A percentile compares a stretch with the other conserved stretches of the same genome.
Conservation (phyloP, 2,888 invertebrate species). For the Spodoptera picta region DNA sequence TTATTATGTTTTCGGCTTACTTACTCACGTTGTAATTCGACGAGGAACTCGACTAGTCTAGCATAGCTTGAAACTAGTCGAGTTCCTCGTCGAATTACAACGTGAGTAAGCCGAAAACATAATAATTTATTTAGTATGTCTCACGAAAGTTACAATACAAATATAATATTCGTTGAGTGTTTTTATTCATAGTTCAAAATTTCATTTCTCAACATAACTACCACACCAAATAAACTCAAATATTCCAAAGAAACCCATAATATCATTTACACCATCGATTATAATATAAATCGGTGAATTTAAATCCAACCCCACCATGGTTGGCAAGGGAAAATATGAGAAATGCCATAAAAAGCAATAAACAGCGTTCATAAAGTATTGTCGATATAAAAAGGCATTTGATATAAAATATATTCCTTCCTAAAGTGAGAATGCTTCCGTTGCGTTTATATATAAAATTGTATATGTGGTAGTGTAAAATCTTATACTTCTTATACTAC, state of each 20-base stretch:
- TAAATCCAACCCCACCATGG: constrained; percentile 73
- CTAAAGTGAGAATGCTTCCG: constrained; percentile 59
- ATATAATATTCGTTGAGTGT: too few species aligned
- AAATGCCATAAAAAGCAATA: constrained; percentile 82
- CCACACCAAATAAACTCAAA: background rate
- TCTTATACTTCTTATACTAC: too few species aligned
- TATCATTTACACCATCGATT: constrained; percentile 78
- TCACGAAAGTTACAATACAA: too few species aligned
- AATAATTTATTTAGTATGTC: too few species aligned
- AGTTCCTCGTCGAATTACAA: too few species aligned
- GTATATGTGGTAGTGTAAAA: background rate
- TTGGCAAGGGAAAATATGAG: constrained; percentile 70
- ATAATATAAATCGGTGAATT: constrained; percentile 84
- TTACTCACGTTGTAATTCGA: too few species aligned
- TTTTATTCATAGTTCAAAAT: too few species aligned
- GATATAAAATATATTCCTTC: constrained; percentile 68
- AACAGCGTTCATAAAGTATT: constrained; percentile 77
- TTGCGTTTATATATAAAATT: constrained; percentile 8
- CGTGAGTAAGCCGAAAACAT: too few species aligned
- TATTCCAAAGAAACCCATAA: constrained; percentile 41
- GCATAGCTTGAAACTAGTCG: too few species aligned
- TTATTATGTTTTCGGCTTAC: too few species aligned
- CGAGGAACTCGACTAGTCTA: too few species aligned
- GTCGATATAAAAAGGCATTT: constrained; percentile 69
- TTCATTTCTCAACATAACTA: background rate